Base-by-base conservation (phyloP, 2,888 invertebrate genomes). In the Muscina levida region DNA sequence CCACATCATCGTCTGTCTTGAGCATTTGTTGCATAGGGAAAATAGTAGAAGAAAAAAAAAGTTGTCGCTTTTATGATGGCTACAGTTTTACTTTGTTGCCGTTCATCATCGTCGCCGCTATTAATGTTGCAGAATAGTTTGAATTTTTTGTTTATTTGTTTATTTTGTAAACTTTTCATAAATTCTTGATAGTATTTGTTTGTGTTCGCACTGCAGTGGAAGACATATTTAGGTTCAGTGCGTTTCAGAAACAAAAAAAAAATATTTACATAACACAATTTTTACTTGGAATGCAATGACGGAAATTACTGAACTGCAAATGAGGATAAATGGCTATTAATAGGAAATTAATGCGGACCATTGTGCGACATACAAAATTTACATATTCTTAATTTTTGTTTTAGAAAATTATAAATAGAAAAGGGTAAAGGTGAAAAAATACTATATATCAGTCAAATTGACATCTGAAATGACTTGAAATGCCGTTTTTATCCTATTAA, bases 191-290 rank as follows among this genome's bases (percentile, higher is more conserved):
- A 44, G 8, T 15, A 46, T 17, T 46, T 17, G 17, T 46, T 46
- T 15, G 37, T 10, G 37, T 37, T 37, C 10, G 4, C 10, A 10
- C 10, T 37, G 4, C 10, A 37, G 4, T 37, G 37, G 19, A 51
- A 51, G 19, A 51, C 19, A 51, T 19, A 51, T 19, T 19, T 51
- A 51, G 51, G 17, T 11, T 51, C 15, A 17, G 46, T 51, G 51
- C 11, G 19, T 51, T 51, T 46, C 46, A 46, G n/a, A n/a, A n/a
- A n/a, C n/a, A n/a, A n/a, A n/a, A n/a, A n/a, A 31, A 22, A 51
- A 51, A 51, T 51, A 51, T 51, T 51, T 22, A 22, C 22, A 51
- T 51, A 51, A 51, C 51, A 51, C 11, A 51, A 3, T 19, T 51
- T 46, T 46, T 44, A 13, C n/a, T n/a, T n/a, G n/a, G n/a, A n/a